phyloP scores from a whole-genome alignment of 2,888 invertebrate species.

The Auanema freiburgensis region DNA sequence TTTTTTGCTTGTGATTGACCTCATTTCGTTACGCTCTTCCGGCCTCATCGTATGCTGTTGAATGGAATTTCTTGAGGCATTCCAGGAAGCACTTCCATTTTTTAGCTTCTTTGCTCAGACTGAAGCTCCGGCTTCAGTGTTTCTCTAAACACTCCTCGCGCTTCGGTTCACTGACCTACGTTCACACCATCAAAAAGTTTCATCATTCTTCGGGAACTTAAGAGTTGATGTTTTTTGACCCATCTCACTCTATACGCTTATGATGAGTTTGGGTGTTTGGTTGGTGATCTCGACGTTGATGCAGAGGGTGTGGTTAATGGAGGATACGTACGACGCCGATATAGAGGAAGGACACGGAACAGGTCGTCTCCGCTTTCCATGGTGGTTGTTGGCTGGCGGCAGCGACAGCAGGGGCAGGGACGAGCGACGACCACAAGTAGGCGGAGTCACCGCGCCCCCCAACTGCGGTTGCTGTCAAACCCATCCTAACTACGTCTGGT shows the following conservation, averaged over 20 bases:
- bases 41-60: no score
- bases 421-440: conserved; percentile 17
- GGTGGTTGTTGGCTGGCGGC: conserved; percentile 8
- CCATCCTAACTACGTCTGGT: conserved; percentile 37
- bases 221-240: not conserved
- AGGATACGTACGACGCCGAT: conserved; percentile 18
- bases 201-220: not conserved
- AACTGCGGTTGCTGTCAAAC: conserved; percentile 9
- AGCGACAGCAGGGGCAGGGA: conserved; percentile 16
- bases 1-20: no score
- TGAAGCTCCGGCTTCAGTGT: not conserved
- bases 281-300: conserved; percentile 14
- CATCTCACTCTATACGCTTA: not conserved
- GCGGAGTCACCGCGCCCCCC: conserved; percentile 14
- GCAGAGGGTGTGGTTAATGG: conserved; percentile 25
- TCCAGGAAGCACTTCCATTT: no score
- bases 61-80: no score
- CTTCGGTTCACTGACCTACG: not conserved
- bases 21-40: no score
- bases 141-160: not conserved
- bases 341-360: conserved; percentile 23
- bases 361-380: conserved; percentile 7
- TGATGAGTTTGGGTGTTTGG: conserved; percentile 1
- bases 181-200: no score
- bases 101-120: not conserved